phyloP scores from a whole-genome alignment of 2,797 vertebrate genomes.

The Nyctibius grandis region DNA sequence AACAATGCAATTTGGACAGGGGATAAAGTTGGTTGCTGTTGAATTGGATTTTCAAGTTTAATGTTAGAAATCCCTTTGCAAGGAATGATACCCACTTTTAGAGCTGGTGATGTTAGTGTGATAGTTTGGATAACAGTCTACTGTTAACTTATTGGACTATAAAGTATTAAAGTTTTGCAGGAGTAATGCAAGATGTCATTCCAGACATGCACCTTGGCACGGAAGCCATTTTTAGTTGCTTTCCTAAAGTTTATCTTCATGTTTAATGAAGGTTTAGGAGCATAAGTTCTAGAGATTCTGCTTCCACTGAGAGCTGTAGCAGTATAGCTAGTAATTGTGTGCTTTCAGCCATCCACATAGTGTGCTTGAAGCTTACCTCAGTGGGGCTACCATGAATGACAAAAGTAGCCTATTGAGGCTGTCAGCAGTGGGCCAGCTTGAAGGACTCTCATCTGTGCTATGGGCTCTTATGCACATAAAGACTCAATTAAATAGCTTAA shows the following conservation, averaged over 20 bases:
- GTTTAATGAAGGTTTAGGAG: background rate
- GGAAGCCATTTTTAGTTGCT: background rate
- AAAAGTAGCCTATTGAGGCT: background rate
- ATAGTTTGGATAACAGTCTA: background rate
- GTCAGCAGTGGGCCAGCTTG: background rate
- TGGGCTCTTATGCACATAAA: background rate
- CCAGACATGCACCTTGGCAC: rapidly evolving
- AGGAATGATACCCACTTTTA: background rate
- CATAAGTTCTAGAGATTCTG: background rate
- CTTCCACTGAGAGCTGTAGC: background rate
- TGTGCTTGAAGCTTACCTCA: background rate
- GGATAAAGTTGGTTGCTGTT: background rate
- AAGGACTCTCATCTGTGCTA: background rate
- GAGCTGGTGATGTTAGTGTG: background rate
- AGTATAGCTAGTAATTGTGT: background rate
- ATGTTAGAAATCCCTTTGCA: background rate
- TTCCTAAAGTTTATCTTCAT: background rate
- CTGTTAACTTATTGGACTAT: background rate
- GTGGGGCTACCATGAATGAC: background rate
- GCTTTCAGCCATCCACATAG: background rate
- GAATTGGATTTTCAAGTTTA: background rate
- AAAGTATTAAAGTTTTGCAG: background rate
- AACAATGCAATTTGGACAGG: background rate
- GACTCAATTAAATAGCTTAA: background rate
- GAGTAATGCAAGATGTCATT: background rate